A percentile compares a stretch with the other conserved stretches of the same genome.
These are phyloP conservation scores for Acanthaster planci DNA, from an alignment of 35 echinoderm and acorn worm species.

Conservation along the genomic window DNA sequence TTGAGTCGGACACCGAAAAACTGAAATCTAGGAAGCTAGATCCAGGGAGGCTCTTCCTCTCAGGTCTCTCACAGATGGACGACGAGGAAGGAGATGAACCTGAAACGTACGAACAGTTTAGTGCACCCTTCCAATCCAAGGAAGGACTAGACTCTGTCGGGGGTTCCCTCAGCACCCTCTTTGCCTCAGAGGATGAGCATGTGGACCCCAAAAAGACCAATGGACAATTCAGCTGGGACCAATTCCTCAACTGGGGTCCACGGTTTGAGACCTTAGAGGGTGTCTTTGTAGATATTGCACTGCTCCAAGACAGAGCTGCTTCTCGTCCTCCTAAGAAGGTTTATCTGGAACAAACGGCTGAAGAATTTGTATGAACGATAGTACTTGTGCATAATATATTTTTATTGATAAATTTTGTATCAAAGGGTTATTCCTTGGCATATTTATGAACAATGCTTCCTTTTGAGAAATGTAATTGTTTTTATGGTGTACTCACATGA, in stretches of 20 bases:
- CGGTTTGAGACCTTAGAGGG: slow-evolving; percentile 75
- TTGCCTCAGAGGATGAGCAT: slow-evolving; percentile 87
- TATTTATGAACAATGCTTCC: too few relatives aligned
- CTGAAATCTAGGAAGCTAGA: slow-evolving; percentile 40
- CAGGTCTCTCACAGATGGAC: slow-evolving; percentile 73
- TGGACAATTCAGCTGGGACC: slow-evolving; percentile 73
- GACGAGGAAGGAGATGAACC: slow-evolving; percentile 51
- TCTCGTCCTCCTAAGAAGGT: not conserved
- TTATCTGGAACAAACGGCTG: slow-evolving; percentile 36
- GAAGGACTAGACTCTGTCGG: slow-evolving; percentile 70
- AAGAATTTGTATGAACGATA: slow-evolving; percentile 41
- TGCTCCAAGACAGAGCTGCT: slow-evolving; percentile 60
- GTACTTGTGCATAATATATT: too few relatives aligned
- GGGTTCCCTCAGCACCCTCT: slow-evolving; percentile 83
- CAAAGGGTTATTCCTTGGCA: too few relatives aligned
- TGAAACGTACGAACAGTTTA: slow-evolving; percentile 25
- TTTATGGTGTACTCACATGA: too few relatives aligned
- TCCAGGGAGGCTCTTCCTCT: slow-evolving; percentile 65
- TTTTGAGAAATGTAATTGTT: too few relatives aligned
- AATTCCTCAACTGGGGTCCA: slow-evolving; percentile 95
- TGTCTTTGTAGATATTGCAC: slow-evolving; percentile 89
- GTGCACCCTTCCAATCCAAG: slow-evolving; percentile 42
- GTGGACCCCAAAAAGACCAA: slow-evolving; percentile 47
- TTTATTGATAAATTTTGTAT: too few relatives aligned
- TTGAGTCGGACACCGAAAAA: slow-evolving; percentile 71